Percentiles rank a stretch among this genome's conserved stretches.
phyloP scores from a whole-genome alignment of 2,113 vertebrate genomes.

The Crotophaga sulcirostris region DNA sequence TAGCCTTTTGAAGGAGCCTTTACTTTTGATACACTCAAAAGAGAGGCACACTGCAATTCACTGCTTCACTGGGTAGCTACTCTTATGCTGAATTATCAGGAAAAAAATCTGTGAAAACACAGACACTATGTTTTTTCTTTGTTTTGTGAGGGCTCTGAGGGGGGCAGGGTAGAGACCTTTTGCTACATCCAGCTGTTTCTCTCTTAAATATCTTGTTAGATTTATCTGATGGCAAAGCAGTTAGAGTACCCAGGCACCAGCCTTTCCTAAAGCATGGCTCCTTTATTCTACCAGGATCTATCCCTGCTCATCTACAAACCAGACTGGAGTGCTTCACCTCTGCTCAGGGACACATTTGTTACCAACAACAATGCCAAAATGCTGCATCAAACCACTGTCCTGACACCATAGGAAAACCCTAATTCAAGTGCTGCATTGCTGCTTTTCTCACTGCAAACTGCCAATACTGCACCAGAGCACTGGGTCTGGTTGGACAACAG shows the following conservation, averaged over 20 bases:
- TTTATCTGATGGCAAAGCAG: neutral
- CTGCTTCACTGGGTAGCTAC: neutral
- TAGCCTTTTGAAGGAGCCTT: neutral
- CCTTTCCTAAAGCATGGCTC: neutral
- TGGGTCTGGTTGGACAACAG: neutral
- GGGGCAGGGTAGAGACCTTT: neutral
- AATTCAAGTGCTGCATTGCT: accelerated
- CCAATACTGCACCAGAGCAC: accelerated
- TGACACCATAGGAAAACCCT: neutral
- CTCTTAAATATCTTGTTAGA: neutral
- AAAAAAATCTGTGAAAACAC: neutral
- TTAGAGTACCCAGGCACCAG: neutral
- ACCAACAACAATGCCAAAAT: neutral
- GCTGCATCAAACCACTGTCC: neutral
- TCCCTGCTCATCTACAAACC: neutral
- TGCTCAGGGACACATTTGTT: neutral
- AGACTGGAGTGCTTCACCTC: neutral
- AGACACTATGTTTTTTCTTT: neutral
- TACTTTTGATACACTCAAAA: neutral
- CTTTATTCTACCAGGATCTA: neutral
- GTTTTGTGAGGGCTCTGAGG: neutral
- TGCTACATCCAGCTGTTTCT: neutral
- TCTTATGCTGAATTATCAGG: neutral
- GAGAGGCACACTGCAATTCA: neutral
- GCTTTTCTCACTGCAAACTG: neutral